Percentiles rank a stretch among this genome's conserved stretches.
These are phyloP conservation scores for Catostomus latipinnis DNA, from an alignment of 2,797 vertebrate genomes.

Conservation along the genomic window DNA sequence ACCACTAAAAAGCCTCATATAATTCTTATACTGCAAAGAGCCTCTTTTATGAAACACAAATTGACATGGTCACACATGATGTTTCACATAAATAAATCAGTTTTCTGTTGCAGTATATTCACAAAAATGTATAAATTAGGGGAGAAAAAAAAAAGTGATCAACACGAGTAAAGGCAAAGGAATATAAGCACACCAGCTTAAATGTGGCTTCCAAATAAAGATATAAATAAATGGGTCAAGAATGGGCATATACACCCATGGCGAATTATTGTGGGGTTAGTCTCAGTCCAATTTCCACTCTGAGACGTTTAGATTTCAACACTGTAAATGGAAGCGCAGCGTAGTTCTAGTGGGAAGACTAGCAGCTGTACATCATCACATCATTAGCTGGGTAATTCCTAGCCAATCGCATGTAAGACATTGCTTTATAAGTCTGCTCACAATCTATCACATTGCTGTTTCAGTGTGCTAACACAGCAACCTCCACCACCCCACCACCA, in stretches of 20 bases:
- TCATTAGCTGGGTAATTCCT: no score
- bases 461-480: no score
- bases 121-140: not conserved
- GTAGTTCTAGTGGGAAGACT: no score
- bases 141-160: not conserved
- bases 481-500: no score
- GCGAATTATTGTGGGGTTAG: conserved; percentile 11
- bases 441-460: no score
- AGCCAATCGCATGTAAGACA: no score
- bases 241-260: not conserved
- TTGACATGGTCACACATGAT: not conserved
- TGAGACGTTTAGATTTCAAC: no score
- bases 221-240: not conserved
- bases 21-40: not conserved
- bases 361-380: no score
- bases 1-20: conserved; percentile 9
- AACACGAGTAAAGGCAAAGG: not conserved
- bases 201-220: no score
- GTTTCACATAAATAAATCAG: not conserved
- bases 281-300: not conserved
- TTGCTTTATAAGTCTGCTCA: no score
- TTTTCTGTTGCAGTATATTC: not conserved
- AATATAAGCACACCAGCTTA: conserved; percentile 18
- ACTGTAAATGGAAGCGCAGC: no score
- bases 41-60: conserved; percentile 5